Evolutionary conservation across 1,140 invertebrate genomes (phyloP), one percentile per base, ranked within the genome.

Genomic region (Sycophaga agraensis): DNA sequence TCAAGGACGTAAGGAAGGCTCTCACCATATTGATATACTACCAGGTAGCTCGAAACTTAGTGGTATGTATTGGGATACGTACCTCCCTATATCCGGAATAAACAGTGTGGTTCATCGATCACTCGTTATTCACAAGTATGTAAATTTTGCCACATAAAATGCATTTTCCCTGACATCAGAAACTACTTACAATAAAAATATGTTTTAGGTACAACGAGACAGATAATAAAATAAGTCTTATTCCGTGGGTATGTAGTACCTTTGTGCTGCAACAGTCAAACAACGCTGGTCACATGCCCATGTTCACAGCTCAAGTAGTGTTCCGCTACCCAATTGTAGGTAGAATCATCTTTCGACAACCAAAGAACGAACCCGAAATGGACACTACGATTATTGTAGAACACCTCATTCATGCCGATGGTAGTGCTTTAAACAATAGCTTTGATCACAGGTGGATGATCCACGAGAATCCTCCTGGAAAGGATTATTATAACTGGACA

Each of bases 401-500:
- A 74, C 86, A 88, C 73, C 83, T 98, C 51, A 86, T 94, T 28
- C 94, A 97, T 75, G 88, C 90, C 1, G 93, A 97, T 76, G 93
- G 93, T 0, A 87, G 89, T 26, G 86, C 85, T 63, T 79, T 90
- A 35, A 94, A 94, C 72, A 89, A 89, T 73, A 91, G 91, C 0
- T 80, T 81, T 34, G 85, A 88, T 42, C 93, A 96, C 76, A 81
- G 79, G 57, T 90, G 88, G 87, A 82, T 83, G 66, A 78, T 91
- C 31, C 86, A 89, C 64, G 75, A 82, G 19, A 72, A 84, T 63
- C 74, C 83, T 54, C 83, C 87, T 2, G 89, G 88, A n/a, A 87
- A 86, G 67, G 95, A 97, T 76, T 96, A 91, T 73, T 95, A 94
- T 72, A 92, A 94, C 73, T 96, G 93, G 93, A 90, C 88, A 43